Evolutionary conservation across 2,888 invertebrate genomes (phyloP), one percentile per base, ranked within the genome.

Genomic region (Cheilosia scutellata): DNA sequence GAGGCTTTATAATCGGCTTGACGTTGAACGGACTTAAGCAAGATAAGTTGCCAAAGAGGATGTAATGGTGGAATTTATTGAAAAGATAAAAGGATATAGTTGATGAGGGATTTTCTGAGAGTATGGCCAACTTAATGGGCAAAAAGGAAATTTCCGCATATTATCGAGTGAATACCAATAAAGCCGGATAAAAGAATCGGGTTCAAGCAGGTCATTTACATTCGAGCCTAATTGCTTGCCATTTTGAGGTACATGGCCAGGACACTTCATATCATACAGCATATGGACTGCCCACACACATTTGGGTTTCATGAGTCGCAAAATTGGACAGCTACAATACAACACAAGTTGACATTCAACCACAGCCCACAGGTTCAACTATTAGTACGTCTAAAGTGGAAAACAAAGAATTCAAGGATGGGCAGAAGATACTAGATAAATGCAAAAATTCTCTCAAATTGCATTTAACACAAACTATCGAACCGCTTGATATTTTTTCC

Each of bases 21-120:
- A 44, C 42, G 74, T 63, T 63, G 74, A 62, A 63, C 74, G 62
- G 51, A 51, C 78, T 83, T 68, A 68, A 74, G 78, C 49, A 68
- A 68, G 78, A 78, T 78, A 74, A 78, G 78, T 72, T 77, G 72
- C 33, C 47, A 66, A 57, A 70, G 47, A 63, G 66, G 66, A 66
- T 72, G 77, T 82, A 77, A 82, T 71, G 55, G 53, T 13, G 42
- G 55, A 82, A 78, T 82, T 77, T 82, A 82, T 82, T 77, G 82
- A 77, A 65, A 65, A 77, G 71, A 77, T 77, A 72, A 82, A 82
- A 20, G 51, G 47, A 60, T 31, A 27, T 63, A 44, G 62, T 70
- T 49, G 74, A 37, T 55, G 62, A 51, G 49, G 47, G 57, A 71
- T 40, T 65, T 71, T 9, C n/a, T 13, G 40, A 16, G 37, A 16